These are phyloP conservation scores for Drosophila leonis DNA, from an alignment of 2,888 invertebrate species.

Conservation along the genomic window DNA sequence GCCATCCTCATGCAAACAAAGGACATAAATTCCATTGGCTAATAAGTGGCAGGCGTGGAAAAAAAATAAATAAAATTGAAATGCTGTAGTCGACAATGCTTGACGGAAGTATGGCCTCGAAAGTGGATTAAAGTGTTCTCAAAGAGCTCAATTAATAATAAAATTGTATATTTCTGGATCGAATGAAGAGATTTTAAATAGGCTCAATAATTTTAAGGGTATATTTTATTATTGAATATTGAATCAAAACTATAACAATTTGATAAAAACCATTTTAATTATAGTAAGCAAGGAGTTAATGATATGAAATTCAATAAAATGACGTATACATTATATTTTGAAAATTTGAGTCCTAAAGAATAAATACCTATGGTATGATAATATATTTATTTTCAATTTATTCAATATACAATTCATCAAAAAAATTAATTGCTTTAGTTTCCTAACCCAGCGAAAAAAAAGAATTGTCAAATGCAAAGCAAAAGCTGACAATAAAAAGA, in stretches of 20 bases:
- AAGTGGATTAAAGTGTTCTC: slow-evolving; percentile 10
- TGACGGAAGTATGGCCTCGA: not conserved
- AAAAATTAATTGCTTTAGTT: not conserved
- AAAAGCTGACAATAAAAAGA: not conserved
- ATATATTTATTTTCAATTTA: not conserved
- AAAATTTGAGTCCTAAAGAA: not conserved
- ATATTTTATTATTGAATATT: not conserved
- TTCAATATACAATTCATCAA: not conserved
- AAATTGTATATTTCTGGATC: not conserved
- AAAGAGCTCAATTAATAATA: not conserved
- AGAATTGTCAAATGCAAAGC: not conserved
- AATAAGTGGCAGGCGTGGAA: slow-evolving; percentile 34
- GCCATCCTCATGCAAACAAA: not conserved
- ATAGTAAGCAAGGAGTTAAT: not conserved
- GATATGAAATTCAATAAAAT: no score
- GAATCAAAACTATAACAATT: not conserved
- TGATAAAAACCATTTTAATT: not conserved
- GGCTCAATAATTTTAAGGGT: not conserved
- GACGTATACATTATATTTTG: no score
- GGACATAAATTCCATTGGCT: slow-evolving; percentile 15
- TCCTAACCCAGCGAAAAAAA: not conserved
- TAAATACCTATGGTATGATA: not conserved
- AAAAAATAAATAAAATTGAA: slow-evolving; percentile 4
- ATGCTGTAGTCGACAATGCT: not conserved
- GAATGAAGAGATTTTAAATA: not conserved